Base-by-base conservation (phyloP, 1,140 invertebrate genomes). In the Aphidius gifuensis region DNA sequence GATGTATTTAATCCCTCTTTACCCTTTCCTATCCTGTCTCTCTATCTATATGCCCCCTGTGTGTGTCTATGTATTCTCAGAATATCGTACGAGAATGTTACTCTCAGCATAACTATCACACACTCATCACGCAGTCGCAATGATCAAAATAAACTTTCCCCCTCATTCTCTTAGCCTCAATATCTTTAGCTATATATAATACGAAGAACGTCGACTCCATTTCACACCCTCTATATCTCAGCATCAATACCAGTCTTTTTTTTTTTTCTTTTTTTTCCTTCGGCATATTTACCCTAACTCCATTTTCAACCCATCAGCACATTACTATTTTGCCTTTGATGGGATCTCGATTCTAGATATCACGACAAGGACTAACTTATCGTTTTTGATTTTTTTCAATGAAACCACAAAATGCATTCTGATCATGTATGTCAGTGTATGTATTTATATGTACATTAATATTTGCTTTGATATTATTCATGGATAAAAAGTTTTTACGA, bases 321-420 rank as follows among this genome's bases (percentile, higher is more conserved):
- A 42, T 63, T 59, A 63, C 61, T 49, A 63, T 63, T 63, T 56
- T 42, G 56, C 23, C 56, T 51, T 58, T 63, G 56, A 63, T 63
- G 56, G n/a, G 40, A 63, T 63, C 61, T 40, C 49, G 61, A 63
- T 63, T 58, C 4, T 49, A 56, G 42, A 8, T 39, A 39, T 40
- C 9, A 46, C 32, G 32, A 38, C 16, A 3, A 39, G 7, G 21
- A 42, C 56, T 48, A 53, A 58, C 61, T 63, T 63, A 63, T 63
- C 56, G 56, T 46, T 63, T 58, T 48, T 48, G 55, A 63, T 63
- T 58, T 55, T 56, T 32, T 32, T 32, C 4, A 32, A 32, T 32
- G 4, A 32, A 32, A 32, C 9, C 48, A 40, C 21, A 39, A 56
- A 50, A 54, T 58, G 42, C 49, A 58, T 63, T 58, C 61, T 57